Conservation (phyloP, 2,888 invertebrate genomes). For the Sinopyrophorus schimmeli region DNA sequence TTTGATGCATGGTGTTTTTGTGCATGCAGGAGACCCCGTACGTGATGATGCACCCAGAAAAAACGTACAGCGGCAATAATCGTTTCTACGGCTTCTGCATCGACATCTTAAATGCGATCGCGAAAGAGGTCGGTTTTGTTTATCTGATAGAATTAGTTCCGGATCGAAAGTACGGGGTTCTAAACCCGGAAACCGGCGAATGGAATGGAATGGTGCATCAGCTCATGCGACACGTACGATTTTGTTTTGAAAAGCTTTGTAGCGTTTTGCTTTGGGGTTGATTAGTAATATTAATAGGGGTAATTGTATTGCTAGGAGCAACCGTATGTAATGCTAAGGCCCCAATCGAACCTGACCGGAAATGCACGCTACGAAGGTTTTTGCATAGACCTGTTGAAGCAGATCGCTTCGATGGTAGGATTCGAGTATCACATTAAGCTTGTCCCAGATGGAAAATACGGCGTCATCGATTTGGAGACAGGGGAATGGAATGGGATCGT, state of each 20-base stretch:
- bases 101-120: slow-evolving; percentile 70
- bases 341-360: slow-evolving; percentile 58
- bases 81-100: slow-evolving; percentile 81
- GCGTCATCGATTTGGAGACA: slow-evolving; percentile 71
- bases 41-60: slow-evolving; percentile 72
- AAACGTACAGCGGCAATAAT: slow-evolving; percentile 72
- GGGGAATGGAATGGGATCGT: slow-evolving; percentile 77
- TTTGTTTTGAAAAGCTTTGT: neutral
- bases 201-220: slow-evolving; percentile 74
- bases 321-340: slow-evolving; percentile 54
- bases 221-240: slow-evolving; percentile 69
- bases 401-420: slow-evolving; percentile 66
- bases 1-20: too few species aligned
- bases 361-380: slow-evolving; percentile 73
- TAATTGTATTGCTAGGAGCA: slow-evolving; percentile 48
- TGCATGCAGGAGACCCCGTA: slow-evolving; percentile 68
- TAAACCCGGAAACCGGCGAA: slow-evolving; percentile 63
- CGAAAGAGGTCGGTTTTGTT: slow-evolving; percentile 70
- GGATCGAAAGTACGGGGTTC: slow-evolving; percentile 69
- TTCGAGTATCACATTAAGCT: slow-evolving; percentile 69
- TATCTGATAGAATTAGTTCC: slow-evolving; percentile 72
- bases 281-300: too few species aligned
- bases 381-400: slow-evolving; percentile 71
- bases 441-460: slow-evolving; percentile 71
- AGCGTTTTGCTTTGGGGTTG: too few species aligned